Conservation (phyloP, 2,888 invertebrate species). For the Teleiodes luculella region DNA sequence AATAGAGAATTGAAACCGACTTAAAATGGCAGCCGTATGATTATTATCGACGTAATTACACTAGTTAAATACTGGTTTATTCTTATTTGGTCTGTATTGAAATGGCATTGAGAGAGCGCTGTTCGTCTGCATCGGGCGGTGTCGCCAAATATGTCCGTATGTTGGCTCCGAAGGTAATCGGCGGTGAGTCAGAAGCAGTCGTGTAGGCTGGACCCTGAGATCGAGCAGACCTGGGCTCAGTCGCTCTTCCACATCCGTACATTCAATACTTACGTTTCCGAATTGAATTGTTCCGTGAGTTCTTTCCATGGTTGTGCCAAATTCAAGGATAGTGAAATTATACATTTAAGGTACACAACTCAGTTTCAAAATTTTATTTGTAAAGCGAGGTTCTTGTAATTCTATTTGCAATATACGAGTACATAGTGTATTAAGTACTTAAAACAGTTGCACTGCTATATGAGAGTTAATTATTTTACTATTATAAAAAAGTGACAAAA, state of each 20-base stretch:
- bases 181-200: constrained; percentile 57
- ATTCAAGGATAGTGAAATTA: constrained; percentile 27
- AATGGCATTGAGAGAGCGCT: constrained; percentile 12
- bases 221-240: constrained; percentile 42
- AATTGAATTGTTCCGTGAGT: constrained; percentile 2
- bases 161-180: constrained; percentile 63
- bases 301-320: constrained; percentile 27
- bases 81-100: constrained; percentile 11
- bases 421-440: too few species aligned
- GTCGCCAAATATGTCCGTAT: constrained; percentile 75
- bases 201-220: constrained; percentile 57
- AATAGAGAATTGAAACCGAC: neutral
- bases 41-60: constrained; percentile 1
- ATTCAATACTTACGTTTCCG: neutral
- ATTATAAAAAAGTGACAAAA: too few species aligned
- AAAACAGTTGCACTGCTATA: too few species aligned
- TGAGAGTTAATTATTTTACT: too few species aligned
- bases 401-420: too few species aligned
- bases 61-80: neutral
- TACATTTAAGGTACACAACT: constrained; percentile 1
- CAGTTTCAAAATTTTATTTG: neutral
- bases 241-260: constrained; percentile 48
- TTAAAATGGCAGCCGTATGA: neutral
- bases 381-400: too few species aligned
- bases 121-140: constrained; percentile 53